A percentile compares a stretch with the other conserved stretches of the same genome.
These are phyloP conservation scores for Sphaeramia orbicularis DNA, from an alignment of 2,797 vertebrate species.

Conservation along the genomic window DNA sequence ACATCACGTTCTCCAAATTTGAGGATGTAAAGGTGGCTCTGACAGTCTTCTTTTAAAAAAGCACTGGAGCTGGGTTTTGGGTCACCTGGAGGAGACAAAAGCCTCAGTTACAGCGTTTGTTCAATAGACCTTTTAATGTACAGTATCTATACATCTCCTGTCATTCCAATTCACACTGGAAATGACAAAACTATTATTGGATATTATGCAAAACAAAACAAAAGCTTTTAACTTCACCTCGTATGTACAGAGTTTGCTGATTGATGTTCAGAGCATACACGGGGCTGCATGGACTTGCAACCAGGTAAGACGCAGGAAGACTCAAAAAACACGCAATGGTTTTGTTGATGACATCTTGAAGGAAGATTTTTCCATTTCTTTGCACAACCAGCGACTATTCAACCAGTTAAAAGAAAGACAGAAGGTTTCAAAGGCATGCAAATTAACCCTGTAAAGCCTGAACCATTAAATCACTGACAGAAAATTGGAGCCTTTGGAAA, in stretches of 20 bases:
- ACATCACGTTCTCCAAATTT: constrained; percentile 54
- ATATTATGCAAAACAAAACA: not conserved
- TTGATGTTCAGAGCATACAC: constrained; percentile 58
- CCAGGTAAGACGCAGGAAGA: constrained; percentile 52
- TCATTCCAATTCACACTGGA: not conserved
- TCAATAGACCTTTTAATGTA: not conserved
- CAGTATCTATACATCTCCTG: not conserved
- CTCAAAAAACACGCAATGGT: constrained; percentile 59
- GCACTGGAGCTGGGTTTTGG: constrained; percentile 10
- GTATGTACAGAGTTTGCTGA: constrained; percentile 60
- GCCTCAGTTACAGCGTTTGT: not conserved
- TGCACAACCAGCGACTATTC: constrained; percentile 68
- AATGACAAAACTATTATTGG: not conserved
- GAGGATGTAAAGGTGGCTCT: constrained; percentile 69
- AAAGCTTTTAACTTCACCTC: constrained; percentile 56
- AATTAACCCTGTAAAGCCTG: too few species aligned
- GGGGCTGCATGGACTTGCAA: constrained; percentile 65
- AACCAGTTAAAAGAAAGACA: constrained; percentile 21
- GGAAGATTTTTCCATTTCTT: constrained; percentile 70
- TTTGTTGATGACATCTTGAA: constrained; percentile 67
- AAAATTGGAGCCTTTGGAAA: too few species aligned
- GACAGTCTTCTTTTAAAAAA: constrained; percentile 14
- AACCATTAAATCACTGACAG: too few species aligned
- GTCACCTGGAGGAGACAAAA: constrained; percentile 61
- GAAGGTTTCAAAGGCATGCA: not conserved